These are phyloP conservation scores for Drosophila sordidula DNA, from an alignment of 2,888 invertebrate genomes.

Conservation along the genomic window DNA sequence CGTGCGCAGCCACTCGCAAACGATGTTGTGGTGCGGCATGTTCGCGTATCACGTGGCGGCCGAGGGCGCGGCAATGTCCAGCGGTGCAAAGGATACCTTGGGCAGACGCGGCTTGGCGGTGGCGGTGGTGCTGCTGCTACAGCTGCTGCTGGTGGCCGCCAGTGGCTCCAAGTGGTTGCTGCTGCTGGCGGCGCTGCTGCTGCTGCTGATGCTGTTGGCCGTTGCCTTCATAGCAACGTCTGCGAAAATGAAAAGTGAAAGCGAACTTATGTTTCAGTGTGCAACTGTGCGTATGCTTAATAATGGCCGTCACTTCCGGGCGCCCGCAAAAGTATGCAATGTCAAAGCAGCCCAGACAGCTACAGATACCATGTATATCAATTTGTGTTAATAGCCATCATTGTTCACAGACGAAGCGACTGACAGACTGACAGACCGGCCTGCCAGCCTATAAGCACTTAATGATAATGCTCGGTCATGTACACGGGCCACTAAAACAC, in stretches of 20 bases:
- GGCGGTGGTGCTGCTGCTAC: conserved; percentile 35
- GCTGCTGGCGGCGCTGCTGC: conserved; percentile 51
- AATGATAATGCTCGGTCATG: conserved; percentile 81
- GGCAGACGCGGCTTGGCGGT: conserved; percentile 73
- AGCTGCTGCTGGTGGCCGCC: conserved; percentile 47
- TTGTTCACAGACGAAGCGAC: conserved; percentile 55
- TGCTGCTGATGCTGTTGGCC: conserved; percentile 52
- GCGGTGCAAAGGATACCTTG: conserved; percentile 82
- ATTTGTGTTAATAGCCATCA: conserved; percentile 78
- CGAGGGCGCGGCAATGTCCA: conserved; percentile 75
- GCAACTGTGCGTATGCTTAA: conserved; percentile 64
- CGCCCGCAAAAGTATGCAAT: conserved; percentile 22
- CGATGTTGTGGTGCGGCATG: conserved; percentile 89
- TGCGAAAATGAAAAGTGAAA: conserved; percentile 37
- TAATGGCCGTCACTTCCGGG: conserved; percentile 41
- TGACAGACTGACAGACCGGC: conserved; percentile 7
- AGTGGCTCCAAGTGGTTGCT: conserved; percentile 54
- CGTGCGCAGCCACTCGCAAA: conserved; percentile 96
- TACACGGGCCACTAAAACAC: conserved; percentile 78
- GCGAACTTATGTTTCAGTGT: conserved; percentile 28
- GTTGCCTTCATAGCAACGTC: conserved; percentile 83
- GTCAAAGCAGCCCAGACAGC: conserved; percentile 18
- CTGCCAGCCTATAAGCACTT: conserved; percentile 77
- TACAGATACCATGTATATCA: conserved; percentile 59
- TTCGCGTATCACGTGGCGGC: conserved; percentile 81